phyloP scores from a whole-genome alignment of 2,113 vertebrate species.

The Pseudorhombus dupliciocellatus region DNA sequence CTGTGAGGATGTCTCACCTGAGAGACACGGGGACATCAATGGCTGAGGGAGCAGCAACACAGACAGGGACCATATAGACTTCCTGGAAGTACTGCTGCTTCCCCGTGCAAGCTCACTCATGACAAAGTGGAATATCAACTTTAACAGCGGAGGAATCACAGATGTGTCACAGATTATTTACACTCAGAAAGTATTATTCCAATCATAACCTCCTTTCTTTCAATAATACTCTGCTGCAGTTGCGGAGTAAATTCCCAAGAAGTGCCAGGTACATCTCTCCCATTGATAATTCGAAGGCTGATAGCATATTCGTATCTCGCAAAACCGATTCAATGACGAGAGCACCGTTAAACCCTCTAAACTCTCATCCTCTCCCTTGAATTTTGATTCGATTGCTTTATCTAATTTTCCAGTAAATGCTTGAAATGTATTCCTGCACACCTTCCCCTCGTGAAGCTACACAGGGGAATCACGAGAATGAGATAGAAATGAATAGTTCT shows the following conservation, averaged over 20 bases:
- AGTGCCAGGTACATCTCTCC: constrained; percentile 63
- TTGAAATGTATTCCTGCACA: constrained; percentile 80
- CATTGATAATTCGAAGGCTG: constrained; percentile 74
- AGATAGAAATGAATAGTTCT: constrained; percentile 70
- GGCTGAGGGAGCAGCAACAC: constrained; percentile 36
- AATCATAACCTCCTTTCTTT: constrained; percentile 40
- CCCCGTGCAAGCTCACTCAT: constrained; percentile 16
- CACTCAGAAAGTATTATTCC: constrained; percentile 12
- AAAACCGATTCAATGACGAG: constrained; percentile 59
- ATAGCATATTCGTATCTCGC: constrained; percentile 56
- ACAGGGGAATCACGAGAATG: constrained; percentile 64
- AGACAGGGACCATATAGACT: constrained; percentile 44
- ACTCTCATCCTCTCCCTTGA: constrained; percentile 56
- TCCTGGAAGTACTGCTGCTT: constrained; percentile 27
- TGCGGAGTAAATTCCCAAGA: constrained; percentile 60
- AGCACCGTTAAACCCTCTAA: constrained; percentile 63
- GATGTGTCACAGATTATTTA: constrained; percentile 35
- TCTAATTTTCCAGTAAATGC: constrained; percentile 80
- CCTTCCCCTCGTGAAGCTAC: constrained; percentile 64
- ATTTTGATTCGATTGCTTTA: constrained; percentile 79
- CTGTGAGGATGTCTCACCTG: constrained; percentile 61
- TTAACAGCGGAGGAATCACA: constrained; percentile 36
- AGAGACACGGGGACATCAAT: constrained; percentile 37
- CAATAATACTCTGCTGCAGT: constrained; percentile 16
- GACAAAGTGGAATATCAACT: constrained; percentile 14